Percentiles rank a stretch among this genome's conserved stretches.
Conservation (phyloP, 1,140 invertebrate species). For the Phymastichus coffea region DNA sequence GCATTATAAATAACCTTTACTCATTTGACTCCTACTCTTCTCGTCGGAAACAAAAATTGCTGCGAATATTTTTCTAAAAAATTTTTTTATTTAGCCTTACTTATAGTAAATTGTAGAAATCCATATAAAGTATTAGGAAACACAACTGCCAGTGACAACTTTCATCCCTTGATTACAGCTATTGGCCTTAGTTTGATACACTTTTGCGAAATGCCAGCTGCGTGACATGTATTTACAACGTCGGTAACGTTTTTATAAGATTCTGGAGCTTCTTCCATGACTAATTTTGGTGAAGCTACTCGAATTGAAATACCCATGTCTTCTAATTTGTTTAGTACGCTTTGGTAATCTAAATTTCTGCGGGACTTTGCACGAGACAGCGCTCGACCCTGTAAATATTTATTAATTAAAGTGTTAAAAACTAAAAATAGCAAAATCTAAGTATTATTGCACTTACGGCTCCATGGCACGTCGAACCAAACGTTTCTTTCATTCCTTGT, state of each 20-base stretch:
- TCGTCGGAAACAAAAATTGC: too few species aligned
- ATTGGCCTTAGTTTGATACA: constrained; percentile 96
- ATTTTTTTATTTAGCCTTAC: neutral
- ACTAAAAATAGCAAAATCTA: too few species aligned
- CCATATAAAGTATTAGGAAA: neutral
- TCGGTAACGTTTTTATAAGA: constrained; percentile 99
- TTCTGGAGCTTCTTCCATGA: constrained; percentile 99
- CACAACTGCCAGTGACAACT: neutral
- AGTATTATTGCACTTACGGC: constrained; percentile 70
- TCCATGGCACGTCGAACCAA: constrained; percentile 99
- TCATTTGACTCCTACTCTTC: neutral
- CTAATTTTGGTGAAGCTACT: constrained; percentile 97
- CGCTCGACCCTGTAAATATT: constrained; percentile 78
- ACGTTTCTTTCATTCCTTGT: constrained; percentile 96
- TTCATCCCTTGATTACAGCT: constrained; percentile 97
- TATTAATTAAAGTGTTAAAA: neutral
- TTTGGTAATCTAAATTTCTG: constrained; percentile 90
- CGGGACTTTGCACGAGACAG: constrained; percentile 96
- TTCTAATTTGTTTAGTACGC: constrained; percentile 85
- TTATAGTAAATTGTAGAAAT: neutral
- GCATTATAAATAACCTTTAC: neutral
- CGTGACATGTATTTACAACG: constrained; percentile 98
- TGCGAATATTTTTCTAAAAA: too few species aligned
- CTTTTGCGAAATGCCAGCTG: constrained; percentile 96
- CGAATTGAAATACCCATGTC: constrained; percentile 94